Conservation (phyloP, 2,888 invertebrate species). For the Philereme vetulata region DNA sequence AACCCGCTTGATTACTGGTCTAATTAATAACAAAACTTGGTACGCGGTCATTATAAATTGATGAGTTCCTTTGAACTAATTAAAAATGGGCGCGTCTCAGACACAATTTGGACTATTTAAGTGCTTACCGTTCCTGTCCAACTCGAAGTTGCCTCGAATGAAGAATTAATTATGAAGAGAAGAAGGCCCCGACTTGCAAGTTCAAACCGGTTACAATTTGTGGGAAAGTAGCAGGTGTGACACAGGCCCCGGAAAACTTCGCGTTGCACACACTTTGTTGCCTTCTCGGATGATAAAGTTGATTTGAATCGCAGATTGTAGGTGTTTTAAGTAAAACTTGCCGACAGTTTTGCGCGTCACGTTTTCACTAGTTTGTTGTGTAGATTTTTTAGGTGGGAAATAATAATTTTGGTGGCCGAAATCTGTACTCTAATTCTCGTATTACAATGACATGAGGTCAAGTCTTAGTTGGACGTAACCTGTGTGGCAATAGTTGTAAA, state of each 20-base stretch:
- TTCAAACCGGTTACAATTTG: slow-evolving; percentile 77
- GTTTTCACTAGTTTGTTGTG: slow-evolving; percentile 32
- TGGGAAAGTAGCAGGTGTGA: slow-evolving; percentile 80
- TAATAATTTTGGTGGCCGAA: background rate
- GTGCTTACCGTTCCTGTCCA: slow-evolving; percentile 77
- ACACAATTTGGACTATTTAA: slow-evolving; percentile 80
- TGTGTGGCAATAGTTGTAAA: too few species aligned
- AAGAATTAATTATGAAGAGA: slow-evolving; percentile 83
- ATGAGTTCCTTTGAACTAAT: slow-evolving; percentile 75
- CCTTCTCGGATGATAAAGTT: slow-evolving; percentile 78
- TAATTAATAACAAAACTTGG: slow-evolving; percentile 67
- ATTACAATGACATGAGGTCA: too few species aligned
- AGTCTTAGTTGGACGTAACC: too few species aligned
- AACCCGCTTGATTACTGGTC: slow-evolving; percentile 54
- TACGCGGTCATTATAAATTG: slow-evolving; percentile 75
- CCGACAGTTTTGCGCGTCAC: slow-evolving; percentile 35
- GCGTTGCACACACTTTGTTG: slow-evolving; percentile 74
- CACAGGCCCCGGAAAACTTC: slow-evolving; percentile 69
- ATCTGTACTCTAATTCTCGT: too few species aligned
- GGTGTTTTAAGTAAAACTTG: slow-evolving; percentile 58
- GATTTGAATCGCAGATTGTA: slow-evolving; percentile 81
- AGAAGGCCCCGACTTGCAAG: slow-evolving; percentile 70
- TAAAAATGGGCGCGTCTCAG: slow-evolving; percentile 79
- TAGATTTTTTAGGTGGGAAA: slow-evolving; percentile 11
- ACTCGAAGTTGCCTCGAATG: slow-evolving; percentile 78